Evolutionary conservation across 1,140 invertebrate genomes (phyloP).

Genomic region (Trichogramma pretiosum): DNA sequence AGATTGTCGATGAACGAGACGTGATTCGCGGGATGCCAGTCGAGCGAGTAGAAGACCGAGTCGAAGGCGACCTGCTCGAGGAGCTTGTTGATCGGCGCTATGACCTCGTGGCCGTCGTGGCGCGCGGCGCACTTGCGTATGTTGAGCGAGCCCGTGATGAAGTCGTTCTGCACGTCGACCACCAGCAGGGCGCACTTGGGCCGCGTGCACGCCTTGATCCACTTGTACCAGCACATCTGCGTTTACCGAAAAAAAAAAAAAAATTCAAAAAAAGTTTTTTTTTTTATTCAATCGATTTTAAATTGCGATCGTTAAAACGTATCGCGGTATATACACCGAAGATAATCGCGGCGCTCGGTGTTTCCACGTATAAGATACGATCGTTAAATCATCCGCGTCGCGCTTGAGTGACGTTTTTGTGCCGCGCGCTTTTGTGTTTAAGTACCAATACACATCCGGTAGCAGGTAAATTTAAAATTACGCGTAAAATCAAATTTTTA

Average conservation of each 20-base stretch:
- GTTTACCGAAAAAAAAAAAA: slow-evolving; percentile 10
- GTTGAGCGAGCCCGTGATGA: slow-evolving; percentile 88
- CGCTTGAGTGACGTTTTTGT: no score
- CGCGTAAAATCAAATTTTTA: no score
- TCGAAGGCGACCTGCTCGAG: slow-evolving; percentile 81
- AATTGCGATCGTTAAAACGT: no score
- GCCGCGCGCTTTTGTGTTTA: no score
- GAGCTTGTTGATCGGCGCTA: slow-evolving; percentile 85
- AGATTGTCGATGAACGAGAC: slow-evolving; percentile 95
- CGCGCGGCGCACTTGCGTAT: slow-evolving; percentile 87
- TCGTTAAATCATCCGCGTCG: no score
- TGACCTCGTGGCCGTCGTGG: slow-evolving; percentile 81
- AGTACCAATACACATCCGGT: no score
- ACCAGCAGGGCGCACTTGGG: slow-evolving; percentile 86
- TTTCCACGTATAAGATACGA: no score
- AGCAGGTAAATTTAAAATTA: no score
- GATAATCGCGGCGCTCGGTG: no score
- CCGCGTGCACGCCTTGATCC: slow-evolving; percentile 62
- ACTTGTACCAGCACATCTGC: slow-evolving; percentile 67
- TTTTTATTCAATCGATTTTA: neutral
- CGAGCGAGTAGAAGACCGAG: slow-evolving; percentile 87
- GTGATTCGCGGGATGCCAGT: slow-evolving; percentile 96
- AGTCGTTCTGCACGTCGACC: slow-evolving; percentile 98
- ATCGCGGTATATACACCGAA: no score
- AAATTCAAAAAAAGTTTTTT: no score